A percentile compares a stretch with the other conserved stretches of the same genome.
These are phyloP conservation scores for Rousettus leschenaultii DNA, from an alignment of 2,113 vertebrate species.

Conservation along the genomic window DNA sequence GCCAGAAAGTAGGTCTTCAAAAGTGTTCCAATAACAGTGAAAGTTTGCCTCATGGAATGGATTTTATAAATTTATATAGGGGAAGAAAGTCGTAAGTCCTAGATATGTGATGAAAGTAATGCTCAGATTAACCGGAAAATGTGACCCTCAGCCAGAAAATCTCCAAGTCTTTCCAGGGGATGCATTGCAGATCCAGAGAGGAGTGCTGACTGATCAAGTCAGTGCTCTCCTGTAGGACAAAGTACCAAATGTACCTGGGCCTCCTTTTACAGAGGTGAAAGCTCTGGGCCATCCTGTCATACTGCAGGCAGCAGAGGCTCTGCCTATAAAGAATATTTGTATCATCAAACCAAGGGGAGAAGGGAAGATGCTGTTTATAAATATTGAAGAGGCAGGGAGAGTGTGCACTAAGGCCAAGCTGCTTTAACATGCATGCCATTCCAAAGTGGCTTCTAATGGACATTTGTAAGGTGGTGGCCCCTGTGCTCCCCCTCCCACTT, in stretches of 20 bases:
- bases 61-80: not conserved
- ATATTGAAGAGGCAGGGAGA: not conserved
- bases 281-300: not conserved
- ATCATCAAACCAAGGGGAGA: not conserved
- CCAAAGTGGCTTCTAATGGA: not conserved
- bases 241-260: not conserved
- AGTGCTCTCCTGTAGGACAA: not conserved
- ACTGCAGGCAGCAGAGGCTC: not conserved
- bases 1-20: not conserved
- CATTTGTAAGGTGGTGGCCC: not conserved
- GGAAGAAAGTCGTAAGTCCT: not conserved
- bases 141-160: not conserved
- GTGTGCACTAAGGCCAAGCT: accelerated
- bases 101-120: not conserved
- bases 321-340: not conserved
- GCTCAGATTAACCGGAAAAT: not conserved
- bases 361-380: not conserved
- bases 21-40: not conserved
- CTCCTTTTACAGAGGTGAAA: not conserved
- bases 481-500: not conserved
- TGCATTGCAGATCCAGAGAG: not conserved
- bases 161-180: not conserved
- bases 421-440: not conserved
- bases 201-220: accelerated
- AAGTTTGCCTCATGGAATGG: not conserved